A percentile compares a stretch with the other conserved stretches of the same genome.
These are phyloP conservation scores for Albula goreensis DNA, from an alignment of 2,113 vertebrate species.

Conservation along the genomic window DNA sequence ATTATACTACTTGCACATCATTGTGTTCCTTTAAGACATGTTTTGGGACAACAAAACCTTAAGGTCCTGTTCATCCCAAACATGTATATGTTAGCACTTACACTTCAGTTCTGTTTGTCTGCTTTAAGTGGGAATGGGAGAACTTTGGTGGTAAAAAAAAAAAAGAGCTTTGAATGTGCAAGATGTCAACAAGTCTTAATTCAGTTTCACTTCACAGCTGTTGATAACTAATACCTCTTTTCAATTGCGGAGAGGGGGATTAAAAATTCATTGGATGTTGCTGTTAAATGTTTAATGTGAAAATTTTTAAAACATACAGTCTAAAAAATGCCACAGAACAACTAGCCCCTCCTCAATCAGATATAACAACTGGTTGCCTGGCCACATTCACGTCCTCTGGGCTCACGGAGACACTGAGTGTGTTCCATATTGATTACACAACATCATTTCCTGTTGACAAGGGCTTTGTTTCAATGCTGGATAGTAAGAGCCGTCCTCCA, in stretches of 20 bases:
- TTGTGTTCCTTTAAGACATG: background rate
- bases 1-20: background rate
- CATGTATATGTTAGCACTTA: background rate
- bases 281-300: slow-evolving; percentile 55
- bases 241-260: slow-evolving; percentile 37
- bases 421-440: background rate
- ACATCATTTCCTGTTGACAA: background rate
- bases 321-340: background rate
- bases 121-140: background rate
- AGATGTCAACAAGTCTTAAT: slow-evolving; percentile 50
- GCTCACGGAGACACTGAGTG: background rate
- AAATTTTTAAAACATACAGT: slow-evolving; percentile 32
- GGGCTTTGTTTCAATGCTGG: background rate
- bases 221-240: slow-evolving; percentile 46
- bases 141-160: slow-evolving; percentile 19
- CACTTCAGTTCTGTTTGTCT: background rate
- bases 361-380: background rate
- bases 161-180: slow-evolving; percentile 33
- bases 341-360: background rate
- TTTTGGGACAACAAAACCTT: background rate
- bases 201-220: slow-evolving; percentile 34
- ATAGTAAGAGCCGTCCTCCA: background rate
- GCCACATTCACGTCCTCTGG: background rate
- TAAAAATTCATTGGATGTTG: slow-evolving; percentile 48
- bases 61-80: background rate